These are phyloP conservation scores for Crotalus horridus DNA, from an alignment of 2,113 vertebrate genomes.

Conservation along the genomic window DNA sequence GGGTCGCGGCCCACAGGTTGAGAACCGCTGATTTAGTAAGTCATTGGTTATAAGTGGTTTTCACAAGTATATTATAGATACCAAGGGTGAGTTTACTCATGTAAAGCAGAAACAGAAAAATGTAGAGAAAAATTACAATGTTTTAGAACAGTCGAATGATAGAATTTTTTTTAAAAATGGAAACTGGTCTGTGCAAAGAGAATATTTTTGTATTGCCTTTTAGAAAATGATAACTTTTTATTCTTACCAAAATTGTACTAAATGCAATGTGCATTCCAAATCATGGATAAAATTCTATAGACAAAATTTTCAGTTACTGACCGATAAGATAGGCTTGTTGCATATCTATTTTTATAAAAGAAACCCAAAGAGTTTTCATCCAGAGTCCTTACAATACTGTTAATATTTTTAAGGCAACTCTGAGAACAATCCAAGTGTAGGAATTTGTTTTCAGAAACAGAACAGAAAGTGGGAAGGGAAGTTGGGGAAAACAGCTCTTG, in stretches of 20 bases:
- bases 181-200: not conserved
- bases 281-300: not conserved
- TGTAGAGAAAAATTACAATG: not conserved
- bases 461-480: not conserved
- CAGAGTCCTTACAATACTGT: not conserved
- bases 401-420: not conserved
- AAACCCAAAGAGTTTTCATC: not conserved
- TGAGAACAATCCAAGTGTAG: not conserved
- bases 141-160: not conserved
- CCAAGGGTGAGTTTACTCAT: not conserved
- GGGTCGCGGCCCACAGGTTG: no score
- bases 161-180: not conserved
- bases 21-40: not conserved
- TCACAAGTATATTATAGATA: not conserved
- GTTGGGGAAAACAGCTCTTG: not conserved
- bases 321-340: not conserved
- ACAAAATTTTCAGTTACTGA: not conserved
- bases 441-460: not conserved
- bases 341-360: not conserved
- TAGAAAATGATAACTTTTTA: not conserved
- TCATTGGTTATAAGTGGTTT: not conserved
- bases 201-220: not conserved
- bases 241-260: not conserved
- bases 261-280: not conserved
- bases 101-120: not conserved